Percentiles rank a stretch among this genome's conserved stretches.
These are phyloP conservation scores for Dolichotis patagonum DNA, from an alignment of 2,113 vertebrate genomes.

Conservation along the genomic window DNA sequence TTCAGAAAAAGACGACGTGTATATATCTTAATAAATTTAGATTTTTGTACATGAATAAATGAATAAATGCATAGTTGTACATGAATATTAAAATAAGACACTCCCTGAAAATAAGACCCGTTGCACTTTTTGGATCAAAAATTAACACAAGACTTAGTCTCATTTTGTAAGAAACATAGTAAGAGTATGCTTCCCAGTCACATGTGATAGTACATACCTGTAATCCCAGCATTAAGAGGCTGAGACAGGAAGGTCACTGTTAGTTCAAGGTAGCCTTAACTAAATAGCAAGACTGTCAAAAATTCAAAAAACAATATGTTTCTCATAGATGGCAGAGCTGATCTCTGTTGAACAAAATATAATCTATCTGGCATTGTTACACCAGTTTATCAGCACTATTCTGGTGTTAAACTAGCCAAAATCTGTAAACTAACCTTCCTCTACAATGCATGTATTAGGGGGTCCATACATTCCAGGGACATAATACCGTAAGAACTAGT, in stretches of 20 bases:
- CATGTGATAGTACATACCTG: not conserved
- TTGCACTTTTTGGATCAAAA: not conserved
- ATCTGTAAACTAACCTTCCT: conserved; percentile 14
- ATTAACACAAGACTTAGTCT: not conserved
- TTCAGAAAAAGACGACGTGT: not conserved
- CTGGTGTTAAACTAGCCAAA: not conserved
- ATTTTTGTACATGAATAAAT: not conserved
- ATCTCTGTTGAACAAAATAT: not conserved
- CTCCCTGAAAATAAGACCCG: not conserved
- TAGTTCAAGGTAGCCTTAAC: not conserved
- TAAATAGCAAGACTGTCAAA: not conserved
- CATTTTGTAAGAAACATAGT: not conserved
- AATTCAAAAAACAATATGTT: not conserved
- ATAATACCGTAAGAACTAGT: not conserved
- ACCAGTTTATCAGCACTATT: not conserved
- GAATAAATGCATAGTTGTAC: not conserved
- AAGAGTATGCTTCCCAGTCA: not conserved
- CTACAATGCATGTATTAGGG: not conserved
- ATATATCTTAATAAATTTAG: not conserved
- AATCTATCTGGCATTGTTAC: not conserved
- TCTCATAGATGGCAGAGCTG: not conserved
- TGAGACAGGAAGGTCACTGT: not conserved
- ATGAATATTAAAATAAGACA: not conserved
- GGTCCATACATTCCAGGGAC: not conserved
- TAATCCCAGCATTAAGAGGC: not conserved